Evolutionary conservation across 2,113 vertebrate genomes (phyloP).

Genomic region (Falco punctatus): DNA sequence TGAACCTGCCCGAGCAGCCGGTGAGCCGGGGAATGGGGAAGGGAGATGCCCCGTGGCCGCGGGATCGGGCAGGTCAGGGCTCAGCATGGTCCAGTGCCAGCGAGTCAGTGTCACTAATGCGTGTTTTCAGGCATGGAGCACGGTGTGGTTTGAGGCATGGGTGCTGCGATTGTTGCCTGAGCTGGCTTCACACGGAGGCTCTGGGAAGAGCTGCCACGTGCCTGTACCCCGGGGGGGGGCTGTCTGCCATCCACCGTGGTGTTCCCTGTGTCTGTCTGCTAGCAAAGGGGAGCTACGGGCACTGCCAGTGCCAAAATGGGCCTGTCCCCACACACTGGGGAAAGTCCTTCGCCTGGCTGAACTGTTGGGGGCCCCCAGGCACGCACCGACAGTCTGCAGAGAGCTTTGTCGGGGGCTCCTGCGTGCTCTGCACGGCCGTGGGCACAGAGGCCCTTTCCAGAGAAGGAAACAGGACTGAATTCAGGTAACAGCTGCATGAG

Average conservation of each 20-base stretch:
- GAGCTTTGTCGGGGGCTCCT: background rate
- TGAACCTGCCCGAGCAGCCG: background rate
- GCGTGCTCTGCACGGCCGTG: rapidly evolving
- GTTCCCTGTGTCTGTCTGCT: rapidly evolving
- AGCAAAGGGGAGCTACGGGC: background rate
- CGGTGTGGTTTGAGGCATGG: background rate
- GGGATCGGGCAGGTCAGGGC: background rate
- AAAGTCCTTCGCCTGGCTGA: background rate
- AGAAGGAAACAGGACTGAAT: background rate
- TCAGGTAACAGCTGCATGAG: background rate
- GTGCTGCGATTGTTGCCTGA: background rate
- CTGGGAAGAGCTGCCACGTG: background rate
- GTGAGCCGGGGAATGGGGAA: background rate
- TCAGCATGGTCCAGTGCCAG: background rate
- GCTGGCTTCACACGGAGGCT: background rate
- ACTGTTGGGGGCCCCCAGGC: rapidly evolving
- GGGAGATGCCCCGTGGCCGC: rapidly evolving
- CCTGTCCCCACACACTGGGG: rapidly evolving
- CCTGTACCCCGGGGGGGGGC: background rate
- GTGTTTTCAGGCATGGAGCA: conserved; percentile 5
- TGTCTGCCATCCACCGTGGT: rapidly evolving
- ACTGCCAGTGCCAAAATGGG: background rate
- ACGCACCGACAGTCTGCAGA: rapidly evolving
- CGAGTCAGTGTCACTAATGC: background rate
- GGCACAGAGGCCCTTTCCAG: background rate